Percentiles rank a stretch among this genome's conserved stretches.
These are phyloP conservation scores for Atractosteus spatula DNA, from an alignment of 2,113 vertebrate species.

Conservation along the genomic window DNA sequence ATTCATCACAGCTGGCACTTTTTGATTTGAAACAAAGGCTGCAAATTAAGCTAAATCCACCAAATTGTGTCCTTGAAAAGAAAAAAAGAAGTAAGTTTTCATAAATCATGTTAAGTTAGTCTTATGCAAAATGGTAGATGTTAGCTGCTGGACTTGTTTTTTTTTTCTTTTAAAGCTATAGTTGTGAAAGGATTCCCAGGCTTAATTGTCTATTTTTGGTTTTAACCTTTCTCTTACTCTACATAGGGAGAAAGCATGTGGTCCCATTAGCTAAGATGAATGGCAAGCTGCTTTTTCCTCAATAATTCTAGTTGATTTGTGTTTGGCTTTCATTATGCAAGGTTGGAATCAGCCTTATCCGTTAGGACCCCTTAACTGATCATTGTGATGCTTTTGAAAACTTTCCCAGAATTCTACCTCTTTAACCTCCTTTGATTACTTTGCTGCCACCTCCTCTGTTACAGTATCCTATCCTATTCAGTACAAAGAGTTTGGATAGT, in stretches of 20 bases:
- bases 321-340: constrained; percentile 37
- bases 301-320: constrained; percentile 38
- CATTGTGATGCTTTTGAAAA: constrained; percentile 25
- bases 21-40: not conserved
- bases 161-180: not conserved
- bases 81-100: not conserved
- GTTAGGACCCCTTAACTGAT: constrained; percentile 17
- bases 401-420: not conserved
- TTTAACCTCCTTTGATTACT: too few species aligned
- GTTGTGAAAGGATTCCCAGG: not conserved
- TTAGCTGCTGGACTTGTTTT: not conserved
- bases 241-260: not conserved
- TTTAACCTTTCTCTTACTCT: not conserved
- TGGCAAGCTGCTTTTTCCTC: constrained; percentile 22
- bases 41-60: constrained; percentile 7
- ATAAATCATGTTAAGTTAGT: not conserved
- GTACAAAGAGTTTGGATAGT: too few species aligned
- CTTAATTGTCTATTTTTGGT: not conserved
- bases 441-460: too few species aligned
- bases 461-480: too few species aligned
- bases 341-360: constrained; percentile 24
- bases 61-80: not conserved
- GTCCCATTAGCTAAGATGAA: not conserved
- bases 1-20: not conserved
- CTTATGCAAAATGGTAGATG: not conserved